phyloP scores from a whole-genome alignment of 1,140 invertebrate species.

The Cotesia typhae region DNA sequence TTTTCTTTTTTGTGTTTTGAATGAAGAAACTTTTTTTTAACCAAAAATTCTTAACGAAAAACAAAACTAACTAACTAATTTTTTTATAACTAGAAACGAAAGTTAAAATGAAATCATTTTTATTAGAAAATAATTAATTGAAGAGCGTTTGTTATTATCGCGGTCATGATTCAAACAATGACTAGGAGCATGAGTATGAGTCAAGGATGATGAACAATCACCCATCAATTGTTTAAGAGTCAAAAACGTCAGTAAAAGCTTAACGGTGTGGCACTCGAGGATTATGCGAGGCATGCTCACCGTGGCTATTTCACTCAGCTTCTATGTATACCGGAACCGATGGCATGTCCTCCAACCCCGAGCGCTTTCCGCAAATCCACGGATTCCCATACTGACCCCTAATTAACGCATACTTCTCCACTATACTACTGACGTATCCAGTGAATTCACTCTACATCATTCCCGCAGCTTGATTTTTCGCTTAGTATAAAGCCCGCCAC shows the following conservation, averaged over 20 bases:
- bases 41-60: no score
- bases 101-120: no score
- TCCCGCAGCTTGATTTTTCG: no score
- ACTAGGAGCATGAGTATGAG: no score
- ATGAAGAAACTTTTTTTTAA: no score
- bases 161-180: no score
- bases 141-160: no score
- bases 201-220: background rate
- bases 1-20: no score
- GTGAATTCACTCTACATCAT: slow-evolving; percentile 1
- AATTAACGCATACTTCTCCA: slow-evolving; percentile 48
- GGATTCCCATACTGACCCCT: slow-evolving; percentile 43
- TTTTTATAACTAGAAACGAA: no score
- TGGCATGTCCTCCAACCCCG: slow-evolving; percentile 20
- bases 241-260: background rate
- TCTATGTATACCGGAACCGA: slow-evolving; percentile 21
- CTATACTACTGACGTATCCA: slow-evolving; percentile 23
- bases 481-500: no score
- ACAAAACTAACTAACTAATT: no score
- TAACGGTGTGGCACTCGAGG: slow-evolving; percentile 27
- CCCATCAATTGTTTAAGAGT: slow-evolving; percentile 9
- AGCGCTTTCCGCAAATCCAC: slow-evolving; percentile 38
- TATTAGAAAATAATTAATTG: no score
- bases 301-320: slow-evolving; percentile 35
- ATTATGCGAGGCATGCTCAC: slow-evolving; percentile 29